A percentile compares a stretch with the other conserved stretches of the same genome.
These are phyloP conservation scores for Colaptes auratus DNA, from an alignment of 2,113 vertebrate species.

Conservation along the genomic window DNA sequence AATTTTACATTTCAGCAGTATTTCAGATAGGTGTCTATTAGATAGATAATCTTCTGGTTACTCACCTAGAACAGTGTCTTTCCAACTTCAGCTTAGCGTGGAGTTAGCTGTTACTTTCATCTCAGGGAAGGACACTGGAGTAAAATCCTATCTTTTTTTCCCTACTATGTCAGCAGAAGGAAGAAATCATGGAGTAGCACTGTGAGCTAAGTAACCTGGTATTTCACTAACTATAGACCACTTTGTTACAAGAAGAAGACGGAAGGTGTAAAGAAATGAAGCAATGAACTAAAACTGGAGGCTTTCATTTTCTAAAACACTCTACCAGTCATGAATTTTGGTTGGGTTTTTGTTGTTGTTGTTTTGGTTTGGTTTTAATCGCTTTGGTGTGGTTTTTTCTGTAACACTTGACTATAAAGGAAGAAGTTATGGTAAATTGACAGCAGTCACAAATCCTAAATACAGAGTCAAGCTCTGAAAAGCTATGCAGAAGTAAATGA, in stretches of 20 bases:
- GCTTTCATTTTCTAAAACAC: not conserved
- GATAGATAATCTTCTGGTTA: not conserved
- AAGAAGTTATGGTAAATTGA: not conserved
- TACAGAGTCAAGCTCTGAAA: slow-evolving; percentile 21
- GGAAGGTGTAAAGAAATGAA: not conserved
- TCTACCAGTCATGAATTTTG: not conserved
- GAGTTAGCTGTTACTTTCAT: not conserved
- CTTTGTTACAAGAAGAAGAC: not conserved
- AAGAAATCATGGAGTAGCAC: not conserved
- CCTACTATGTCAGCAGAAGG: not conserved
- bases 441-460: slow-evolving; percentile 47
- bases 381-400: not conserved
- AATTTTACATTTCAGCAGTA: not conserved
- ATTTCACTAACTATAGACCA: not conserved
- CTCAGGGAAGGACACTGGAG: not conserved
- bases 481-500: slow-evolving; percentile 50
- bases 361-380: too few relatives aligned
- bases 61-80: not conserved
- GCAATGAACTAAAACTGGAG: not conserved
- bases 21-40: not conserved
- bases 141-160: not conserved
- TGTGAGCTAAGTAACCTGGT: not conserved
- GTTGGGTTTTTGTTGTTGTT: too few relatives aligned
- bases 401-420: not conserved
- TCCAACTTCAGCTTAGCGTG: not conserved